Percentiles rank a stretch among this genome's conserved stretches.
Conservation (phyloP, 2,888 invertebrate genomes). For the Brassicogethes aeneus region DNA sequence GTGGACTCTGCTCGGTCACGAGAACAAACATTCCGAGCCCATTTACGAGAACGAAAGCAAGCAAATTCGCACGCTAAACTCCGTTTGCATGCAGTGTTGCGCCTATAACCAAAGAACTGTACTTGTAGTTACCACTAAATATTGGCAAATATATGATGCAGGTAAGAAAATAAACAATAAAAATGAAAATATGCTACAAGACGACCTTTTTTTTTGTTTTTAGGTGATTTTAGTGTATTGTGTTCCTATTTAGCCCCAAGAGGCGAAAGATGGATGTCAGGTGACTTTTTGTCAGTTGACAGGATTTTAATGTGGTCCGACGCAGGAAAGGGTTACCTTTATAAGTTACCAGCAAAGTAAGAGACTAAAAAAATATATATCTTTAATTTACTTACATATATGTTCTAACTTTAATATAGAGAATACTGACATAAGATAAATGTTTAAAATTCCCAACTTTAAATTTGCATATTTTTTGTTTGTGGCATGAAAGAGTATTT, state of each 20-base stretch:
- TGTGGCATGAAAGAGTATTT: too few species aligned
- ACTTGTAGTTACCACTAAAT: conserved; percentile 91
- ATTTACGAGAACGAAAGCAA: conserved; percentile 97
- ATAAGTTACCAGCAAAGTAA: conserved; percentile 93
- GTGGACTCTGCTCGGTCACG: conserved; percentile 87
- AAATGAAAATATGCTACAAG: too few species aligned
- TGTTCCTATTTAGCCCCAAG: conserved; percentile 86
- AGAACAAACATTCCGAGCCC: conserved; percentile 78
- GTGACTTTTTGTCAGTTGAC: conserved; percentile 88
- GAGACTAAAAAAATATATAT: too few species aligned
- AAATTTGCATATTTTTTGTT: too few species aligned
- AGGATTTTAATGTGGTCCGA: conserved; percentile 92
- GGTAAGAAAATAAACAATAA: too few species aligned
- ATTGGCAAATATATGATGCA: conserved; percentile 86
- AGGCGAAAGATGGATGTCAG: conserved; percentile 91
- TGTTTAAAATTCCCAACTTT: too few species aligned
- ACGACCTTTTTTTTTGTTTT: conserved; percentile 7
- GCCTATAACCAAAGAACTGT: conserved; percentile 94
- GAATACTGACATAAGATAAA: too few species aligned
- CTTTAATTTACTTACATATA: too few species aligned
- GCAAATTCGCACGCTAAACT: conserved; percentile 89
- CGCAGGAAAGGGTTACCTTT: conserved; percentile 92
- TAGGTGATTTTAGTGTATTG: conserved; percentile 89
- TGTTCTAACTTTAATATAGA: too few species aligned
- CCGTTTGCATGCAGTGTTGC: conserved; percentile 87